Conservation (phyloP, 2,113 vertebrate species). For the Pygoscelis antarcticus region DNA sequence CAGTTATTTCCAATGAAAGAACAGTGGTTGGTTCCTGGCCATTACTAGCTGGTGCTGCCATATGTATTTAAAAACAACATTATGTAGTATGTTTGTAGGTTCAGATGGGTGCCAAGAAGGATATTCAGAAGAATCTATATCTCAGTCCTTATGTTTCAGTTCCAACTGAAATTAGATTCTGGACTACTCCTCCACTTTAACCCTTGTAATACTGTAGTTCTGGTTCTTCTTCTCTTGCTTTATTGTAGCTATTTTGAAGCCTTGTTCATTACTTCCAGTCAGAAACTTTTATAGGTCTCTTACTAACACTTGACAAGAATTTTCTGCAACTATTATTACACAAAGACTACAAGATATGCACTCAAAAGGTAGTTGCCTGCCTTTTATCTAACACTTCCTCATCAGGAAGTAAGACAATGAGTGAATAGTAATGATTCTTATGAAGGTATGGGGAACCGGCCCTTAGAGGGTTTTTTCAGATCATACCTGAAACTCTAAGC, state of each 20-base stretch:
- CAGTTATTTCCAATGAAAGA: neutral
- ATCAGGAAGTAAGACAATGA: neutral
- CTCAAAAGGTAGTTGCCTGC: neutral
- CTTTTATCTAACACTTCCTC: neutral
- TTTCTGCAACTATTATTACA: neutral
- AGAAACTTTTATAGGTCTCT: neutral
- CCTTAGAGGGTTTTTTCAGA: neutral
- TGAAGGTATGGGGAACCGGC: neutral
- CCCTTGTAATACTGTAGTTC: neutral
- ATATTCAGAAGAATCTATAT: neutral
- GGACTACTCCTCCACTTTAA: neutral
- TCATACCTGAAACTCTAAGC: neutral
- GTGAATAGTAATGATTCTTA: neutral
- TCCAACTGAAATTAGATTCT: neutral
- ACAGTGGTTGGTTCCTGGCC: neutral
- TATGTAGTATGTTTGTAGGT: neutral
- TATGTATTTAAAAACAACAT: neutral
- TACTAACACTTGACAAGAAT: neutral
- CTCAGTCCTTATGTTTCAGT: neutral
- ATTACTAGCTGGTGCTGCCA: neutral
- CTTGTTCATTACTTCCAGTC: neutral
- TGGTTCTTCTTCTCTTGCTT: neutral
- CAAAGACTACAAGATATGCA: neutral
- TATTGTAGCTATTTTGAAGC: neutral
- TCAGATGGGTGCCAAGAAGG: neutral